Base-by-base conservation (phyloP, 1,140 invertebrate species). In the Bemisia tabaci region DNA sequence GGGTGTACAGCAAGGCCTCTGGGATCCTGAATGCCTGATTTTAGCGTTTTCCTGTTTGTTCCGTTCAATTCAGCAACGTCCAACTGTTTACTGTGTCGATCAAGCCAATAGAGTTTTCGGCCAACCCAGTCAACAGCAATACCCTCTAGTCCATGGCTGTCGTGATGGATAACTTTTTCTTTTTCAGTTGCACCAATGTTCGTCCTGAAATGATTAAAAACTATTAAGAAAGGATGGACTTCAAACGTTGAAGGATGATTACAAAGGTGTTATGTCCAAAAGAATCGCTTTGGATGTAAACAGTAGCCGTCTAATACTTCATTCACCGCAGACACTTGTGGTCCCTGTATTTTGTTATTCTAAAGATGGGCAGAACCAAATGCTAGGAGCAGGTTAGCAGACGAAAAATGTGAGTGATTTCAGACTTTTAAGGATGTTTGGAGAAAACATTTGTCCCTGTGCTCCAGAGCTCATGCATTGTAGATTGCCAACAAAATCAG, bases 71-170 rank as follows among this genome's bases (percentile, higher is more conserved):
- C 94, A 0, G 89, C 81, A 0, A 97, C 92, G 76, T 97, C 91
- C 65, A 98, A 77, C 74, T 96, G 94, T 78, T 95, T 95, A 0
- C 92, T 92, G 74, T 95, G 92, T 63, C 94, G 82, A 75, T 99
- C 96, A n/a, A 98, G 79, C 94, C 95, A 98, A 74, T 98, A 98
- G 0, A 99, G 77, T 77, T 99, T 99, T 63, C 93, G 83, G 5
- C 88, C 94, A 26, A 98, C 84, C 97, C 97, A 99, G 77, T 99
- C 97, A 2, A 98, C 83, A 0, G 94, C 89, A 22, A 99, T 86
- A n/a, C 95, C 96, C 82, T 98, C 95, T 21, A 97, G 79, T 12
- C 94, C 94, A 72, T 96, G 88, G 22, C 94, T 92, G 72, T 97
- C 92, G 72, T 98, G 94, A 62, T 91, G 82, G 12, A 98, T 88